Percentiles rank a stretch among this genome's conserved stretches.
These are phyloP conservation scores for Lithobates pipiens DNA, from an alignment of 2,797 vertebrate species.

Conservation along the genomic window DNA sequence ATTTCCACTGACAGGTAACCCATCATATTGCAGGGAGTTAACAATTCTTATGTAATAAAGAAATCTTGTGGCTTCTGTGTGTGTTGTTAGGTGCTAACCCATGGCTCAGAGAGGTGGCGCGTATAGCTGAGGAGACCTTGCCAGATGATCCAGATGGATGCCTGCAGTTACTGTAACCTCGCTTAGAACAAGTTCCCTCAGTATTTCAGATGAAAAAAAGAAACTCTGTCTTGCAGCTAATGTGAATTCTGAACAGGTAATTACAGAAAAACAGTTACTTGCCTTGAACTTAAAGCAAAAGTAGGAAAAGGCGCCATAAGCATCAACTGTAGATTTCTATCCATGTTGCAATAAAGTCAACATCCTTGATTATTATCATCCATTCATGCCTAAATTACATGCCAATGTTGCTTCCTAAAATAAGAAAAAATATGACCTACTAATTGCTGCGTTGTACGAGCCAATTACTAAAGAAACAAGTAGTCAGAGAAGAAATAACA, in stretches of 20 bases:
- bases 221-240: background rate
- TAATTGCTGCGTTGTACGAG: slow-evolving; percentile 23
- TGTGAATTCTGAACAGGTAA: background rate
- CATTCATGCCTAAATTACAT: slow-evolving; percentile 4
- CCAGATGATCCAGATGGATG: slow-evolving; percentile 47
- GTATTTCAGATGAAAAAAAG: slow-evolving; percentile 25
- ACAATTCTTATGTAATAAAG: slow-evolving; percentile 59
- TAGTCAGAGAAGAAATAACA: slow-evolving; percentile 25
- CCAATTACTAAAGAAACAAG: slow-evolving; percentile 46
- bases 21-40: slow-evolving; percentile 57
- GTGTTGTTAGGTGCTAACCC: slow-evolving; percentile 8
- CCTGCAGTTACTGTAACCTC: slow-evolving; percentile 17
- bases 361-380: background rate
- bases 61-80: slow-evolving; percentile 50
- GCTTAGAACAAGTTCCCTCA: background rate
- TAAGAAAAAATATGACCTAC: background rate
- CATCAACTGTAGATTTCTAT: background rate
- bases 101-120: slow-evolving; percentile 24
- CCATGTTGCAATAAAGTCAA: background rate
- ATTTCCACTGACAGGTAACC: slow-evolving; percentile 52
- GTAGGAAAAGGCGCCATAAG: background rate
- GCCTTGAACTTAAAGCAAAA: background rate
- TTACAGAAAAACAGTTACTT: background rate
- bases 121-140: slow-evolving; percentile 39
- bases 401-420: background rate